A percentile compares a stretch with the other conserved stretches of the same genome.
Conservation (phyloP, 2,888 invertebrate species). For the Protula sp. region DNA sequence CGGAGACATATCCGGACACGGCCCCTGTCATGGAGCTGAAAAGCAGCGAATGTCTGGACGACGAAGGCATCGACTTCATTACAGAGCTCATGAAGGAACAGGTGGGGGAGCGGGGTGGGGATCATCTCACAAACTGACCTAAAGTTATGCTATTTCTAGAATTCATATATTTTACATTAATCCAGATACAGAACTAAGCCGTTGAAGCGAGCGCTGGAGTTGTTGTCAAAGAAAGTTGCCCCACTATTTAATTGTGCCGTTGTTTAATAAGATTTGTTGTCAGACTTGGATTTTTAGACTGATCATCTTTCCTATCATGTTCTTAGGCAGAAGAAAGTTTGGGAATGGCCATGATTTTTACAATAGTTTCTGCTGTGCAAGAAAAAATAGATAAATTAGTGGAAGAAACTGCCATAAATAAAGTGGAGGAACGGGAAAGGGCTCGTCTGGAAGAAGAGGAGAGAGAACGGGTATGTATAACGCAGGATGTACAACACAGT, state of each 20-base stretch:
- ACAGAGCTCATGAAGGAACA: constrained; percentile 35
- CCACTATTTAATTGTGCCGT: no score
- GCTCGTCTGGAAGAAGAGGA: constrained; percentile 73
- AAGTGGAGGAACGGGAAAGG: constrained; percentile 57
- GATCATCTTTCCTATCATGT: no score
- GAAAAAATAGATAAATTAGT: constrained; percentile 77
- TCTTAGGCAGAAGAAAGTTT: constrained; percentile 67
- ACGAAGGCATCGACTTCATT: constrained; percentile 33
- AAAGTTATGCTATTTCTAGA: no score
- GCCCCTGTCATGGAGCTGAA: constrained; percentile 71
- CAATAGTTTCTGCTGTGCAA: constrained; percentile 84
- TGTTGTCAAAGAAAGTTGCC: no score
- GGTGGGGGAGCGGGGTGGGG: no score
- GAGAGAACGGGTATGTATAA: constrained; percentile 78
- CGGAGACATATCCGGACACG: constrained; percentile 83
- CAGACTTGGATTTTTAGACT: no score
- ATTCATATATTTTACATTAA: no score
- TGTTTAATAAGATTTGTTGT: no score
- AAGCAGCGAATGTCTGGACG: constrained; percentile 62
- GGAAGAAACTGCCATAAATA: constrained; percentile 69
- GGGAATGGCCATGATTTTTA: constrained; percentile 97
- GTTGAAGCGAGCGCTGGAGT: no score
- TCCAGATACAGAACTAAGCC: no score
- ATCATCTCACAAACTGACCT: no score
- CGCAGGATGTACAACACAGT: no score